Base-by-base conservation (phyloP, 1,140 invertebrate species). In the Ericerus pela region DNA sequence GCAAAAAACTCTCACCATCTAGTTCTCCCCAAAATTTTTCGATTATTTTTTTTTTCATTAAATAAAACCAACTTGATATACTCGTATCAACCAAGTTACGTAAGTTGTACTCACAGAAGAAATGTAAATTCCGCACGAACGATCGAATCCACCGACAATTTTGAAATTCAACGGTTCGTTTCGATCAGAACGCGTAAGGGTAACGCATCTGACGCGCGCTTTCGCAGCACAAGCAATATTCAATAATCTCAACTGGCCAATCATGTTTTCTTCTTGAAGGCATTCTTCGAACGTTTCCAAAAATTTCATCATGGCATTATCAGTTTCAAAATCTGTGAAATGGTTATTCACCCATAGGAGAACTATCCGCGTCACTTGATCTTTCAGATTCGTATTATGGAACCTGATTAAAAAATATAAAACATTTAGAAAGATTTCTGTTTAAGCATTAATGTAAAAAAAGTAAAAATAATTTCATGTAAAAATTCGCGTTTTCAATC, bases 341-440 rank as follows among this genome's bases (percentile, higher is more conserved):
- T 99, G 95, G 70, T 97, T 98, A 68, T 97, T 98, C 0, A 98
- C 94, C 96, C 96, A 99, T 0, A 97, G 73, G 1, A 98, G 72
- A 0, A 99, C 87, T 0, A 99, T 92, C 55, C 94, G 74, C 0
- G 94, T 95, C 1, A 98, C 92, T 66, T 90, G 75, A 68, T 96
- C 91, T 52, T 91, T 73, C 4, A 88, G 78, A 52, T 77, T 73
- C 2, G 80, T 70, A 67, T 94, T 86, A 36, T 80, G 76, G 66
- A 91, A 91, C 68, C 69, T 70, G 53, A 4, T 59, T 26, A 52
- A 31, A 41, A 37, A 54, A 52, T 8, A 31, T 10, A 53, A 62
- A 8, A n/a, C 28, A 30, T 4, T 1, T 57, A 54, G 18, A 29
- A 12, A 6, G 24, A 12, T 2, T 57, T 56, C 36, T 28, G 1